These are phyloP conservation scores for Marronus borbonicus DNA, from an alignment of 2,888 invertebrate genomes.

Conservation along the genomic window DNA sequence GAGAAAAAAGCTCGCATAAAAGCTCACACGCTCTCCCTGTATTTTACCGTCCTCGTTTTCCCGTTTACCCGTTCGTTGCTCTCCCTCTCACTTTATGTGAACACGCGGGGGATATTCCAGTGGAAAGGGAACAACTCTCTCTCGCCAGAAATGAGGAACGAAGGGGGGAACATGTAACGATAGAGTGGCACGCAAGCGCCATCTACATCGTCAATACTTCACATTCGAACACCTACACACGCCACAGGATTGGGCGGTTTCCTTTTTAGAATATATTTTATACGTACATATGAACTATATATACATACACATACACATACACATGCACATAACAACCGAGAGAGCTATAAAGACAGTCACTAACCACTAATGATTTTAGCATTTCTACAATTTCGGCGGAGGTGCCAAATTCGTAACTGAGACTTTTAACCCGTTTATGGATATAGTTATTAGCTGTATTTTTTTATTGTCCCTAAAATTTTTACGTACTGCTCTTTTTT, in stretches of 20 bases:
- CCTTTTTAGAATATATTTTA: constrained; percentile 49
- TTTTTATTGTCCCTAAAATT: no score
- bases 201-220: constrained; percentile 68
- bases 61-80: constrained; percentile 54
- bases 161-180: constrained; percentile 48
- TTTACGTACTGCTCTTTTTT: no score
- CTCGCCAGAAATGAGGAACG: constrained; percentile 51
- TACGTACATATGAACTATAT: constrained; percentile 24
- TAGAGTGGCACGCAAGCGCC: constrained; percentile 66
- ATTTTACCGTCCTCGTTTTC: constrained; percentile 59
- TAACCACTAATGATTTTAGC: no score
- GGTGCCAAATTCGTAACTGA: no score
- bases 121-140: constrained; percentile 39
- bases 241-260: constrained; percentile 66
- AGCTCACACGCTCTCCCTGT: constrained; percentile 64
- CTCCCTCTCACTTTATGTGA: constrained; percentile 64
- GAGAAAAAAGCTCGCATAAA: constrained; percentile 66
- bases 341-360: no score
- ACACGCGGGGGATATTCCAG: constrained; percentile 57
- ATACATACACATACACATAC: not conserved
- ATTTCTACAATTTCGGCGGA: no score
- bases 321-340: no score
- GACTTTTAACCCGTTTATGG: no score
- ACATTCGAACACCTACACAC: constrained; percentile 69
- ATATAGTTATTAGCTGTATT: no score